phyloP scores from a whole-genome alignment of 2,113 vertebrate genomes.

The Nyctereutes procyonoides region DNA sequence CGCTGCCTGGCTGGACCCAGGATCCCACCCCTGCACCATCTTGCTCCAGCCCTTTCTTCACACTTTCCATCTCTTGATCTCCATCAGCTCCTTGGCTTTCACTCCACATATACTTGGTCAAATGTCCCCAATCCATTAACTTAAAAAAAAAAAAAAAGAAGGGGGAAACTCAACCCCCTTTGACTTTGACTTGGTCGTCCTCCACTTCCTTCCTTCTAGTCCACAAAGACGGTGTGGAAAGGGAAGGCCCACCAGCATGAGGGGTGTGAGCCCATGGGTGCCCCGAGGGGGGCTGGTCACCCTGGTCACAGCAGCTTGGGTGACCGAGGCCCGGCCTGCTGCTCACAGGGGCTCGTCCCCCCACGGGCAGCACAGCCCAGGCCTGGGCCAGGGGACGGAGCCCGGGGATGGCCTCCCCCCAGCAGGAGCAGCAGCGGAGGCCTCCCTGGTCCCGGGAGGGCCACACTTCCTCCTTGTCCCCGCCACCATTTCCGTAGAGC shows the following conservation, averaged over 20 bases:
- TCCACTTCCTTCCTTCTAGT: background rate
- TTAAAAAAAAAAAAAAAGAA: background rate
- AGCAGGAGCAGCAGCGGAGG: background rate
- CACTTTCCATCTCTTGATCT: background rate
- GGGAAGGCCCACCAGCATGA: background rate
- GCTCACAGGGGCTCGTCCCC: too few species aligned
- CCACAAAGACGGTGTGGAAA: background rate
- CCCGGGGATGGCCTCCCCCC: accelerated
- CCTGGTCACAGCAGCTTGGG: accelerated
- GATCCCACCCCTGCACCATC: accelerated
- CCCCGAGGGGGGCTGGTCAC: background rate
- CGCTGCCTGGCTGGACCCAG: accelerated
- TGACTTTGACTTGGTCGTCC: background rate
- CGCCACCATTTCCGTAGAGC: background rate
- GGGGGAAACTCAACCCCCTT: background rate
- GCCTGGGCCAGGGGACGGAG: accelerated
- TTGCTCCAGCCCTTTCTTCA: background rate
- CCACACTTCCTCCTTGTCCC: background rate
- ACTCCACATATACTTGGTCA: background rate
- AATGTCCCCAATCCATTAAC: background rate
- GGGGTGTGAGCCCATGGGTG: background rate
- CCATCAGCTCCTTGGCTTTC: background rate
- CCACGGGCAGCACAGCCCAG: background rate
- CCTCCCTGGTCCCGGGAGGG: background rate
- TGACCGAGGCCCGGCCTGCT: accelerated